phyloP scores from a whole-genome alignment of 2,888 invertebrate genomes.

The Lacanobia wlatinum region DNA sequence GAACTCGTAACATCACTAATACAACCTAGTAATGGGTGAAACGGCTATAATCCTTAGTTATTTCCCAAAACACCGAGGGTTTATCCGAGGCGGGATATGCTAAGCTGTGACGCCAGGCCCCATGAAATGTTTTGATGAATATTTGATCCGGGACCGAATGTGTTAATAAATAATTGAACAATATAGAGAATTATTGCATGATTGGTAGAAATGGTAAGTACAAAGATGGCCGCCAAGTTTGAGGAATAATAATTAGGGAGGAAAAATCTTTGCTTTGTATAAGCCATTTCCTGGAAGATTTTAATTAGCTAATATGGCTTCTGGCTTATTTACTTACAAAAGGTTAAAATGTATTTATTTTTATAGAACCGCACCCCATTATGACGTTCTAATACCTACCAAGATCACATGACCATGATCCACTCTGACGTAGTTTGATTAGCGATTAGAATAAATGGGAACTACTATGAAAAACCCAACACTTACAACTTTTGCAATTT shows the following conservation, averaged over 20 bases:
- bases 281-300: slow-evolving; percentile 4
- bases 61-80: slow-evolving; percentile 59
- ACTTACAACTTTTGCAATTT: not conserved
- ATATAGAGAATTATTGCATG: slow-evolving; percentile 43
- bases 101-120: slow-evolving; percentile 37
- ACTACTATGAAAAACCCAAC: not conserved
- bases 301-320: slow-evolving; percentile 26
- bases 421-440: too few species aligned
- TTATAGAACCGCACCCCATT: not conserved
- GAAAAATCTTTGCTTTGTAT: slow-evolving; percentile 6
- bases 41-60: slow-evolving; percentile 68
- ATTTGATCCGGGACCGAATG: slow-evolving; percentile 51
- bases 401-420: too few species aligned
- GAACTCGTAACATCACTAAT: slow-evolving; percentile 31
- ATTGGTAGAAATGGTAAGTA: slow-evolving; percentile 22
- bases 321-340: not conserved
- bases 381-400: too few species aligned
- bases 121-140: slow-evolving; percentile 64
- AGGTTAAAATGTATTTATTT: not conserved
- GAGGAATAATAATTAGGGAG: slow-evolving; percentile 1
- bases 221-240: slow-evolving; percentile 18
- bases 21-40: slow-evolving; percentile 57
- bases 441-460: not conserved
- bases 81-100: slow-evolving; percentile 48
- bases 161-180: slow-evolving; percentile 63